A percentile compares a stretch with the other conserved stretches of the same genome.
Conservation (phyloP, 2,888 invertebrate genomes). For the Mayetiola destructor region DNA sequence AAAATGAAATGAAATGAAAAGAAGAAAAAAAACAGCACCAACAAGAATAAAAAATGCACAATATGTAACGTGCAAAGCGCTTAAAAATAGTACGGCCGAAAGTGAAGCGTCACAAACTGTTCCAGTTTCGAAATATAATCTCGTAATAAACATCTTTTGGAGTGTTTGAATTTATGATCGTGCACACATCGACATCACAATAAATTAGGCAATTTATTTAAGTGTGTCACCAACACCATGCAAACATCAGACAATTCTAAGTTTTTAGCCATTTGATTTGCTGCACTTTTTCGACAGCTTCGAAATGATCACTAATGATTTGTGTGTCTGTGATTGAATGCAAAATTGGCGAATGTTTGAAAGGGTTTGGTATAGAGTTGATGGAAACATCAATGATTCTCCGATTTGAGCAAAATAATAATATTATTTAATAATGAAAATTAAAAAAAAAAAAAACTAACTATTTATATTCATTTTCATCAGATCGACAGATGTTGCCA, state of each 20-base stretch:
- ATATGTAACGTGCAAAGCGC: no score
- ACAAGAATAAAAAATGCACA: no score
- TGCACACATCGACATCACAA: constrained; percentile 3
- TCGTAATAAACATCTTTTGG: constrained; percentile 11
- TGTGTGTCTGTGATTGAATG: no score
- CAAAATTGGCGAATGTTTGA: no score
- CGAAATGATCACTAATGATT: background rate
- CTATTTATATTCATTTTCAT: no score
- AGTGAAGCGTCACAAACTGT: constrained; percentile 8
- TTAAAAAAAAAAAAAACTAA: background rate
- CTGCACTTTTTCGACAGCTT: no score
- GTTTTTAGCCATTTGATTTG: background rate
- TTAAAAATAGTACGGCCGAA: no score
- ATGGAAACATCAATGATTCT: background rate
- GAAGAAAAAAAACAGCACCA: no score
- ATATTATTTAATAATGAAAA: constrained; percentile 5
- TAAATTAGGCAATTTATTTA: constrained; percentile 10
- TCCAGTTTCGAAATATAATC: constrained; percentile 10
- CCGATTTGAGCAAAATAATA: constrained; percentile 1
- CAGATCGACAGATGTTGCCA: no score
- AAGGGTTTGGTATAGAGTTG: background rate
- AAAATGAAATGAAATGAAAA: no score
- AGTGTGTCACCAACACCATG: constrained; percentile 9
- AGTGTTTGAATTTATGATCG: constrained; percentile 12
- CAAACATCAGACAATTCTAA: no score